These are phyloP conservation scores for Trachurus trachurus DNA, from an alignment of 2,797 vertebrate species.

Conservation along the genomic window DNA sequence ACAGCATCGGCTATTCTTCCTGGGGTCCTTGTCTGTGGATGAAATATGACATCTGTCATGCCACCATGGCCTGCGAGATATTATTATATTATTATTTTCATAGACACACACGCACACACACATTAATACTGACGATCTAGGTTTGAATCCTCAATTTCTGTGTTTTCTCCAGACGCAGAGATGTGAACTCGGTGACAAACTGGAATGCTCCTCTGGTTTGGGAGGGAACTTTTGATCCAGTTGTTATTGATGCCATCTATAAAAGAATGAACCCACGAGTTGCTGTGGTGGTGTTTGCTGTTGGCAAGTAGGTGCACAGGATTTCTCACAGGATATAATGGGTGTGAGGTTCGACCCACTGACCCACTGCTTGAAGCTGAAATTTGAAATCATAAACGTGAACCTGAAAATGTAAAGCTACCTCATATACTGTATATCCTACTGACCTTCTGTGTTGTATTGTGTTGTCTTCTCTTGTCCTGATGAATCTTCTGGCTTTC, in stretches of 20 bases:
- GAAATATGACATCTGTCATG: no score
- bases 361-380: not conserved
- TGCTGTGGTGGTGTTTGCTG: slow-evolving; percentile 67
- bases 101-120: no score
- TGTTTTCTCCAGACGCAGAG: slow-evolving; percentile 53
- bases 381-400: not conserved
- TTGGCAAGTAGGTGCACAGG: slow-evolving; percentile 65
- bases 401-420: not conserved
- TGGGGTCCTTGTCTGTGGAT: no score
- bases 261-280: slow-evolving; percentile 59
- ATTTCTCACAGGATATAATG: not conserved
- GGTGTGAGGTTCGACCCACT: not conserved
- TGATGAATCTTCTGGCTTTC: not conserved
- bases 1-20: no score
- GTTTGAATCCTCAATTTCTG: not conserved
- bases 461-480: not conserved
- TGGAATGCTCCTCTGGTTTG: slow-evolving; percentile 74
- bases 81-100: no score
- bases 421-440: not conserved
- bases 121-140: no score
- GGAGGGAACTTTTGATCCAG: slow-evolving; percentile 71
- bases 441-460: not conserved
- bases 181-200: slow-evolving; percentile 69
- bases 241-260: slow-evolving; percentile 64
- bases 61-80: no score